A percentile compares a stretch with the other conserved stretches of the same genome.
phyloP scores from a whole-genome alignment of 2,888 invertebrate species.

The Himalopsyche kuldschensis region DNA sequence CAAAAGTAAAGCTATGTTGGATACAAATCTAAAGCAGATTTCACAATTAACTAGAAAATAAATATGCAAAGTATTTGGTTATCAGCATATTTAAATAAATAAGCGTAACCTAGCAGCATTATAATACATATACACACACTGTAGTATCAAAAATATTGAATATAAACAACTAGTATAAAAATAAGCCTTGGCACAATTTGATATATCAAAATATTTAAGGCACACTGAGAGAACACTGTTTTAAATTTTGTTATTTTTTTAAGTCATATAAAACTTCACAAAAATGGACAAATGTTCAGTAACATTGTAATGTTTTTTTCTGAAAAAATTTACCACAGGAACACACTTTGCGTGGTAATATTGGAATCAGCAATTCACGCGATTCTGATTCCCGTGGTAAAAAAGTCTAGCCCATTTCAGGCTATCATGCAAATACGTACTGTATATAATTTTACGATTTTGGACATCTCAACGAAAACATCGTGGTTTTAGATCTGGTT shows the following conservation, averaged over 20 bases:
- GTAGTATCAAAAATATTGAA: neutral
- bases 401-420: too few relatives aligned
- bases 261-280: neutral
- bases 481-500: too few relatives aligned
- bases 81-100: constrained; percentile 12
- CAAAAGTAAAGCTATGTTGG: neutral
- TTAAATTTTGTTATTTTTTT: neutral
- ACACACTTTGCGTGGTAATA: too few relatives aligned
- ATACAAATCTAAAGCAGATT: constrained; percentile 28
- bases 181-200: neutral
- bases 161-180: neutral
- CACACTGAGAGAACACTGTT: neutral
- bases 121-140: neutral
- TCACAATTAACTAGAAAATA: neutral
- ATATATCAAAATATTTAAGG: neutral
- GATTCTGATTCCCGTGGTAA: too few relatives aligned
- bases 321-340: too few relatives aligned
- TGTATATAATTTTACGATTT: too few relatives aligned
- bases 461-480: too few relatives aligned
- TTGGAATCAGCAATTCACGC: too few relatives aligned
- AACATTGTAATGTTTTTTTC: too few relatives aligned
- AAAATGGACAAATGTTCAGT: neutral
- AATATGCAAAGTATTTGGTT: constrained; percentile 21
- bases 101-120: neutral
- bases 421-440: too few relatives aligned